Percentiles rank a stretch among this genome's conserved stretches.
Conservation (phyloP, 2,113 vertebrate species). For the Microcebus griseorufus region DNA sequence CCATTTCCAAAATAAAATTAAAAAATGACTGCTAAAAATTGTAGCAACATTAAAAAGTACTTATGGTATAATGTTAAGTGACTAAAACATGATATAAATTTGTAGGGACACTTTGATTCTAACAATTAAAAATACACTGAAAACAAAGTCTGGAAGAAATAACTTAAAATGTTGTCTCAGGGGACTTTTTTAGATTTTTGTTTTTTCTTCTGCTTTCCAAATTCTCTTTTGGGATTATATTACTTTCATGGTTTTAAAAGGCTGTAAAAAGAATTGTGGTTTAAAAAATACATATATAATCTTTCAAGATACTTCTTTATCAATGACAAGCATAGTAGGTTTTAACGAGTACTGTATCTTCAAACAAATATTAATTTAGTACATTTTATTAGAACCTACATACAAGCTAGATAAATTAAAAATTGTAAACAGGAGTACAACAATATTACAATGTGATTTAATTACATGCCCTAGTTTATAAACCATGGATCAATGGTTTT, state of each 20-base stretch:
- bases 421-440: slow-evolving; percentile 28
- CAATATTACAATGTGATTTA: slow-evolving; percentile 56
- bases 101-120: not conserved
- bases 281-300: not conserved
- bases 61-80: slow-evolving; percentile 2
- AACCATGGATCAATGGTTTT: slow-evolving; percentile 50
- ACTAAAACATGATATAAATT: not conserved
- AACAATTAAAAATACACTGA: slow-evolving; percentile 26
- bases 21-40: slow-evolving; percentile 31
- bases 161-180: not conserved
- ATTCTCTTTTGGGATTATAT: slow-evolving; percentile 6
- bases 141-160: slow-evolving; percentile 38
- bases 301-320: slow-evolving; percentile 40
- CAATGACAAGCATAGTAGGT: not conserved
- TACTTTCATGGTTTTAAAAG: slow-evolving; percentile 4
- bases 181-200: not conserved
- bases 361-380: slow-evolving; percentile 46
- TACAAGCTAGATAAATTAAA: slow-evolving; percentile 39
- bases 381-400: slow-evolving; percentile 42
- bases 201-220: not conserved
- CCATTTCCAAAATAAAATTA: slow-evolving; percentile 32
- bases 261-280: not conserved
- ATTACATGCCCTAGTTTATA: slow-evolving; percentile 54
- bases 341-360: slow-evolving; percentile 58
- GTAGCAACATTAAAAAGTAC: slow-evolving; percentile 10